phyloP scores from a whole-genome alignment of 2,888 invertebrate genomes.

The Agonopterix subpropinquella region DNA sequence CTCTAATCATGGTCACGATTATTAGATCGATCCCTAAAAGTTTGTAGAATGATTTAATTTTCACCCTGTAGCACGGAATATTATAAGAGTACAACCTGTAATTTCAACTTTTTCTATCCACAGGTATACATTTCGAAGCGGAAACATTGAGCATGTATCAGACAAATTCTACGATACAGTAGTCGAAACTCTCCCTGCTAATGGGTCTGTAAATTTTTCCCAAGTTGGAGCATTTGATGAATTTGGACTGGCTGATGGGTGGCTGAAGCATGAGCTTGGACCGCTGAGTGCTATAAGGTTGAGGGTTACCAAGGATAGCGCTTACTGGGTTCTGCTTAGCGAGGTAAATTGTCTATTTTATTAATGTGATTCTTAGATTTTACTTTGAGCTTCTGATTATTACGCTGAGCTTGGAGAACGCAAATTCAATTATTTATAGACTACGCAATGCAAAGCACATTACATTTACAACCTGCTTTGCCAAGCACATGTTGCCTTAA shows the following conservation, averaged over 20 bases:
- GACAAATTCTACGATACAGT: conserved; percentile 92
- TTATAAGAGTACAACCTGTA: no score
- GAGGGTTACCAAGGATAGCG: conserved; percentile 86
- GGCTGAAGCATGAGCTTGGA: conserved; percentile 78
- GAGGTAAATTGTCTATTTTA: conserved; percentile 78
- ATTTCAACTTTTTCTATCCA: neutral
- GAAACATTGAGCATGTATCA: conserved; percentile 91
- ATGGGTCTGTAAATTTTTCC: conserved; percentile 76
- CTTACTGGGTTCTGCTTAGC: conserved; percentile 93
- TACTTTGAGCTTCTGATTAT: neutral
- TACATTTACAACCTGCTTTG: no score
- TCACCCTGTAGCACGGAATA: no score
- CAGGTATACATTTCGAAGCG: conserved; percentile 80
- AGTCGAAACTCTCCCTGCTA: conserved; percentile 83
- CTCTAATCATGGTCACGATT: no score
- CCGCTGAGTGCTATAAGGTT: conserved; percentile 83
- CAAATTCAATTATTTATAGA: neutral
- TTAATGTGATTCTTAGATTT: neutral
- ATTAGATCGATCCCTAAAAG: no score
- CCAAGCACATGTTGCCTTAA: no score
- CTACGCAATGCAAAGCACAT: neutral
- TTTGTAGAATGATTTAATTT: no score
- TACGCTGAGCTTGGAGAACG: no score
- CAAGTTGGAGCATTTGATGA: conserved; percentile 86
- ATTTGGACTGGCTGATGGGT: conserved; percentile 87